Evolutionary conservation across 1,140 invertebrate genomes (phyloP).

Genomic region (Helicoverpa armigera): DNA sequence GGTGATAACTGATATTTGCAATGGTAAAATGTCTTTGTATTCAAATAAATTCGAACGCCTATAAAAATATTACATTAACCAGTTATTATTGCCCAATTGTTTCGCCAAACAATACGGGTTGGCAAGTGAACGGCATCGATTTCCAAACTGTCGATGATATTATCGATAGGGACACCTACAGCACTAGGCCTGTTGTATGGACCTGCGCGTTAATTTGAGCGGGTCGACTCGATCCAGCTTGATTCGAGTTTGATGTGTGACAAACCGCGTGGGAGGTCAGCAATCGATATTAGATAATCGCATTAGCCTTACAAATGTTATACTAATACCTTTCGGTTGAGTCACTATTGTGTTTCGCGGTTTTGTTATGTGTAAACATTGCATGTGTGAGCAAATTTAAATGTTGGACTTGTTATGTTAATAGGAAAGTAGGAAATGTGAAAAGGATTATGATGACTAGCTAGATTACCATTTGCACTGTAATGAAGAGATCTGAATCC

Average conservation of each 20-base stretch:
- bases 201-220: slow-evolving; percentile 34
- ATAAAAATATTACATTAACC: slow-evolving; percentile 16
- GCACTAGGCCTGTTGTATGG: slow-evolving; percentile 16
- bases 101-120: slow-evolving; percentile 40
- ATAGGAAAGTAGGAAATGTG: slow-evolving; percentile 33
- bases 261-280: slow-evolving; percentile 69
- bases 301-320: slow-evolving; percentile 74
- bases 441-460: slow-evolving; percentile 2
- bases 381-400: slow-evolving; percentile 4
- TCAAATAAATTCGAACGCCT: too few species aligned
- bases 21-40: too few species aligned
- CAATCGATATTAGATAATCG: slow-evolving; percentile 79
- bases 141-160: slow-evolving; percentile 52
- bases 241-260: slow-evolving; percentile 65
- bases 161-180: slow-evolving; percentile 59
- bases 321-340: slow-evolving; percentile 58
- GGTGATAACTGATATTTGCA: too few species aligned
- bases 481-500: background rate
- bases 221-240: background rate
- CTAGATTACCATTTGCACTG: too few species aligned
- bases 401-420: slow-evolving; percentile 20
- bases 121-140: slow-evolving; percentile 49
- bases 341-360: slow-evolving; percentile 44
- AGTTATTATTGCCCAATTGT: slow-evolving; percentile 27
- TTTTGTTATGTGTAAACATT: slow-evolving; percentile 27